Conservation (phyloP, 2,888 invertebrate genomes). For the Brenthis hecate region DNA sequence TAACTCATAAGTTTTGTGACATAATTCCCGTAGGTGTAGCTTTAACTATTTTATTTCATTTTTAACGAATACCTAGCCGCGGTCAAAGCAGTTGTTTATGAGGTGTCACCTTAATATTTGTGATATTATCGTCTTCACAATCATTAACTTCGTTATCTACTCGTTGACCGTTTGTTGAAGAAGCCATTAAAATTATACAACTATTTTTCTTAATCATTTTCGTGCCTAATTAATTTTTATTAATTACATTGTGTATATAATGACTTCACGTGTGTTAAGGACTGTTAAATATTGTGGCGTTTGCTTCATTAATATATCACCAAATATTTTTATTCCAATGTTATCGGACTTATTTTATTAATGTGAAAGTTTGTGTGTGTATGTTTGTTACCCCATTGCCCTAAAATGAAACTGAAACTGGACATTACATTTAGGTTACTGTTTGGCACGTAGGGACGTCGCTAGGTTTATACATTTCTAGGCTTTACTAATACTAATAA, state of each 20-base stretch:
- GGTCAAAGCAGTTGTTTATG: conserved; percentile 30
- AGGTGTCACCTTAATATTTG: conserved; percentile 30
- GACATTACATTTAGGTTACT: too few relatives aligned
- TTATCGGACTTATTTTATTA: too few relatives aligned
- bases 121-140: conserved; percentile 29
- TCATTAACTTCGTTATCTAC: conserved; percentile 29
- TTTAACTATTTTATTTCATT: conserved; percentile 34
- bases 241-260: background rate
- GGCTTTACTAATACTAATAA: too few relatives aligned
- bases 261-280: too few relatives aligned
- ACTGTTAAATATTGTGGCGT: too few relatives aligned
- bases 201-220: conserved; percentile 13
- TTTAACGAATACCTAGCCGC: conserved; percentile 26
- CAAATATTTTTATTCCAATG: too few relatives aligned
- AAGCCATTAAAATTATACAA: conserved; percentile 27
- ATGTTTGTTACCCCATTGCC: too few relatives aligned
- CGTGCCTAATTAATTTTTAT: conserved; percentile 9
- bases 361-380: too few relatives aligned
- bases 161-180: conserved; percentile 22
- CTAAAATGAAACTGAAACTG: too few relatives aligned
- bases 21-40: conserved; percentile 41
- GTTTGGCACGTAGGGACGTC: too few relatives aligned
- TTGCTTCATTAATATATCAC: too few relatives aligned
- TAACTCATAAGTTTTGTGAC: conserved; percentile 43
- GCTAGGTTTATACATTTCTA: too few relatives aligned